Evolutionary conservation across 2,113 vertebrate genomes (phyloP).

Genomic region (Poecilia latipinna): DNA sequence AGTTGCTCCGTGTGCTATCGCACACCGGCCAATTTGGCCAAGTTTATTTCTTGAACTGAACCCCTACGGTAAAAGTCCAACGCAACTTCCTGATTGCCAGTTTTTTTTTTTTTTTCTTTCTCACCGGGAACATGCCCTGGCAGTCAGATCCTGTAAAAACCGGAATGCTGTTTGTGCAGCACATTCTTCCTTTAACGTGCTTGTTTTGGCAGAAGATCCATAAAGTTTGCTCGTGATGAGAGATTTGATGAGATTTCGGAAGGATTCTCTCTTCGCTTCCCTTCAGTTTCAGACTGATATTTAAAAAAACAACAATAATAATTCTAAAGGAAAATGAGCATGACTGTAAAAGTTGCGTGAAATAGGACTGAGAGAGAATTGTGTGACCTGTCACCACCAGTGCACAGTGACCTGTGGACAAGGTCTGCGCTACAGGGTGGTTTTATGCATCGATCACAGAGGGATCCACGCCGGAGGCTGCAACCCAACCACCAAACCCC

Average conservation of each 20-base stretch:
- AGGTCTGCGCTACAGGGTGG: constrained; percentile 94
- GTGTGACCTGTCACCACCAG: constrained; percentile 70
- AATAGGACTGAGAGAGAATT: not conserved
- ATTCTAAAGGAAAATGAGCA: not conserved
- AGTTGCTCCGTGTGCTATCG: constrained; percentile 2
- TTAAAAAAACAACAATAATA: constrained; percentile 29
- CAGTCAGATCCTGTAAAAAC: constrained; percentile 59
- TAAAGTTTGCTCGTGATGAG: constrained; percentile 42
- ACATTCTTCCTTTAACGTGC: constrained; percentile 76
- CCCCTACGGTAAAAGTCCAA: constrained; percentile 30
- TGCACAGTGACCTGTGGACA: constrained; percentile 97
- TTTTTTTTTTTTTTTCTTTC: constrained; percentile 46
- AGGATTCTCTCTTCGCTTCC: constrained; percentile 31
- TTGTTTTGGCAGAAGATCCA: constrained; percentile 72
- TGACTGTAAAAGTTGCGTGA: not conserved
- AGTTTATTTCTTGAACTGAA: constrained; percentile 12
- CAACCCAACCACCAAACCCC: constrained; percentile 91
- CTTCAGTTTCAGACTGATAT: constrained; percentile 32
- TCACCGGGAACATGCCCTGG: constrained; percentile 21
- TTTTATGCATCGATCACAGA: constrained; percentile 94
- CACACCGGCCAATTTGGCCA: constrained; percentile 15
- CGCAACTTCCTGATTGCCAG: constrained; percentile 38
- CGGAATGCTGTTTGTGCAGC: constrained; percentile 68
- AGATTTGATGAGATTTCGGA: constrained; percentile 51
- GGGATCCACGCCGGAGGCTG: constrained; percentile 95